Base-by-base conservation (phyloP, 1,140 invertebrate genomes). In the Heliconius nattereri region DNA sequence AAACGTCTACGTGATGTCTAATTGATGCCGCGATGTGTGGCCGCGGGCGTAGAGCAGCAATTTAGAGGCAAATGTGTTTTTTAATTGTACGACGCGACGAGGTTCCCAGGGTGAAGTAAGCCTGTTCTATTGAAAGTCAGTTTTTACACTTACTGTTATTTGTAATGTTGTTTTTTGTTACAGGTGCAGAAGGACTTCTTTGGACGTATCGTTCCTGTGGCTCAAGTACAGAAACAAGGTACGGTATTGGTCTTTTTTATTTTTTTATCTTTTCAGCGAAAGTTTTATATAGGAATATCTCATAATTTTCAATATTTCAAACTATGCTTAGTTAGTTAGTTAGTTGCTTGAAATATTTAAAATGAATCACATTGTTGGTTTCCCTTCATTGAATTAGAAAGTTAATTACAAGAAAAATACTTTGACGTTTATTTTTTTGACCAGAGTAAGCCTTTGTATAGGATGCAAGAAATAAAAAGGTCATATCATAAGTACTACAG, bases 131-230 rank as follows among this genome's bases (percentile, higher is more conserved):
- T 73, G 35, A 54, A 73, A 73, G 11, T 35, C 20, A 26, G 35
- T 40, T 73, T 40, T 66, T 78, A 52, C 45, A 54, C 60, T 20
- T 32, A 7, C 52, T 35, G 29, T 76, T 70, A 16, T 45, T 45
- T 16, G 40, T 45, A 45, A 66, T 79, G n/a, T 20, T 57, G 19
- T 72, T 13, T 73, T 13, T 76, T 92, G 87, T 96, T 95, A 13
- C 95, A 97, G 96, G 94, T 95, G 73, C 95, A 95, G 19, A 96
- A 96, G 89, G 96, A 97, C 86, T 97, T 97, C 93, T 97, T 98
- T 87, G 96, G 96, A 1, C 92, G 96, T 23, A 94, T 96, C 75
- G 95, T 96, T 3, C 92, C 94, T 0, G 75, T 92, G 6, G 84
- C 91, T 75, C 91, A 80, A 85, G 87, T 78, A 49, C 88, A 87